Percentiles rank a stretch among this genome's conserved stretches.
Conservation (phyloP, 2,888 invertebrate species). For the Lomographa bimaculata region DNA sequence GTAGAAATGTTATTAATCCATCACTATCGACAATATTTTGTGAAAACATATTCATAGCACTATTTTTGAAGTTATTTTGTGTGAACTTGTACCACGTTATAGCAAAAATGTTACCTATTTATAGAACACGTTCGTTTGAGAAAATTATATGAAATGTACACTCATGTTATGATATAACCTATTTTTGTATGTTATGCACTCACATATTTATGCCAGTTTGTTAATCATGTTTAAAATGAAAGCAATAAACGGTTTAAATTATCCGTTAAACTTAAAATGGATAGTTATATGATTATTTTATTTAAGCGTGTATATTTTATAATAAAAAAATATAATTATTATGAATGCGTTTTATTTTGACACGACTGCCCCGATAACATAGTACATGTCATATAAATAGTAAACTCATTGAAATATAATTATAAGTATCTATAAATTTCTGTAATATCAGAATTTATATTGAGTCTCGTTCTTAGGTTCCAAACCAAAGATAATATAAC, state of each 20-base stretch:
- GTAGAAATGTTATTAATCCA: slow-evolving; percentile 40
- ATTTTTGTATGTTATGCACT: slow-evolving; percentile 33
- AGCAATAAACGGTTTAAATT: slow-evolving; percentile 50
- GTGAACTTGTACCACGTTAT: slow-evolving; percentile 27
- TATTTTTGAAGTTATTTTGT: slow-evolving; percentile 53
- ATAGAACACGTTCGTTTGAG: slow-evolving; percentile 11
- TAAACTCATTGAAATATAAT: too few relatives aligned
- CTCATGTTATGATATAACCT: slow-evolving; percentile 29
- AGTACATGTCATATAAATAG: too few relatives aligned
- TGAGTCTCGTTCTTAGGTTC: too few relatives aligned
- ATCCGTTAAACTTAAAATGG: slow-evolving; percentile 36
- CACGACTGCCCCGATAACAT: too few relatives aligned
- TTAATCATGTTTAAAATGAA: slow-evolving; percentile 28
- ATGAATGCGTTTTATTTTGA: slow-evolving; percentile 3
- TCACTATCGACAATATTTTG: slow-evolving; percentile 64
- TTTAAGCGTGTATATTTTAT: slow-evolving; percentile 69
- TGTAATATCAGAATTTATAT: too few relatives aligned
- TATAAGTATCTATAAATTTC: too few relatives aligned
- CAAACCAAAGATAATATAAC: too few relatives aligned
- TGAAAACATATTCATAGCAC: slow-evolving; percentile 55
- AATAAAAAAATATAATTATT: slow-evolving; percentile 57
- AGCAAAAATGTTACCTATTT: slow-evolving; percentile 20
- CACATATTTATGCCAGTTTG: slow-evolving; percentile 15
- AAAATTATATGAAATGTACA: slow-evolving; percentile 24
- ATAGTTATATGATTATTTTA: slow-evolving; percentile 37